Conservation (phyloP, 2,113 vertebrate species). For the Ictidomys tridecemlineatus region DNA sequence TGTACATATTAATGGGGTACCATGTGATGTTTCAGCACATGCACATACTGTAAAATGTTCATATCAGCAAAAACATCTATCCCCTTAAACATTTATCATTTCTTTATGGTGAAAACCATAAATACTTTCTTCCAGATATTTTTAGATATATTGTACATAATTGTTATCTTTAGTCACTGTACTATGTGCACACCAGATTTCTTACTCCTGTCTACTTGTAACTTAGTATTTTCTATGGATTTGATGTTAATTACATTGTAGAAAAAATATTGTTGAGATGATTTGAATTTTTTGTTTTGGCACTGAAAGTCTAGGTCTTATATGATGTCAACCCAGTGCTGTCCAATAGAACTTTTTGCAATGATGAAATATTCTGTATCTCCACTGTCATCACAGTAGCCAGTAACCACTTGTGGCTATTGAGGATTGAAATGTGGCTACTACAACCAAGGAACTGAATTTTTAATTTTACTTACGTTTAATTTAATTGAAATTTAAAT, state of each 20-base stretch:
- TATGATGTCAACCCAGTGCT: neutral
- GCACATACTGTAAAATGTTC: neutral
- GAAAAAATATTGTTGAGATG: slow-evolving; percentile 13
- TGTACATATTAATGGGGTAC: neutral
- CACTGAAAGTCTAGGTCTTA: slow-evolving; percentile 7
- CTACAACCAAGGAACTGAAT: neutral
- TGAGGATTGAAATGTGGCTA: slow-evolving; percentile 25
- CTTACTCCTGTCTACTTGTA: neutral
- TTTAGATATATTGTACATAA: neutral
- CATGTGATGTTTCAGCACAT: neutral
- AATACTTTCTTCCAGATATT: neutral
- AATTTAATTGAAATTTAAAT: slow-evolving; percentile 60
- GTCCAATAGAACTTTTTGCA: slow-evolving; percentile 9
- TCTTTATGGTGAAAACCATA: neutral
- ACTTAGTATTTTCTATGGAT: neutral
- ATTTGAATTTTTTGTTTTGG: slow-evolving; percentile 43
- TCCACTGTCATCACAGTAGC: neutral
- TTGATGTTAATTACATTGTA: slow-evolving; percentile 42
- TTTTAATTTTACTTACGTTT: slow-evolving; percentile 44
- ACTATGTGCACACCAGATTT: neutral
- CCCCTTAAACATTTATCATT: neutral
- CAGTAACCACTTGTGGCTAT: neutral
- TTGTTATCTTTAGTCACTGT: neutral
- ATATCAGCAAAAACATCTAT: neutral
- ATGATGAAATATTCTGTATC: slow-evolving; percentile 5